Base-by-base conservation (phyloP, 2,113 vertebrate species). In the Cynopterus brachyotis region DNA sequence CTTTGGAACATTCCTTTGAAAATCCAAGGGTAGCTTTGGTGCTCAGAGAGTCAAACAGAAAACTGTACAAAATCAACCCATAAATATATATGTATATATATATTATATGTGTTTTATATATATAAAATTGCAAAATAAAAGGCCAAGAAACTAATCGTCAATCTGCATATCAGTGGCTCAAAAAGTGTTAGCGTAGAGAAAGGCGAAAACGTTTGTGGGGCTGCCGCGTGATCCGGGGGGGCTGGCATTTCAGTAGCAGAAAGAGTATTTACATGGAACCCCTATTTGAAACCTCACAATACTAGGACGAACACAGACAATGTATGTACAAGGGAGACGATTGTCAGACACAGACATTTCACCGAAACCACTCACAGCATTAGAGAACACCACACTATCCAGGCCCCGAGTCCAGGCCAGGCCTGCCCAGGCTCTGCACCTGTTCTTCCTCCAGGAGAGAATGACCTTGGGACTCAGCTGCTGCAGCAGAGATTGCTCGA, bases 311-410 rank as follows among this genome's bases (percentile, higher is more conserved):
- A 98, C 98, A 96, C 89, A 22, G 95, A 97, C 95, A 91, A 97
- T 45, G 91, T 98, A 98, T 98, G 97, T 98, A 98, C 98, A 98
- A 81, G 79, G 97, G 97, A 96, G 97, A 98, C 96, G 96, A 98
- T 96, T 98, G 97, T 98, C 98, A 70, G 95, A 96, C 97, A 97
- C 93, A 85, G 59, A 97, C 97, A 84, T 64, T 85, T 94, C 95
- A 95, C 94, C 26, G 62, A 88, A 94, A 97, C 96, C 95, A 97
- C 42, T 94, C 90, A 91, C 40, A 55, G 92, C 82, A 42, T 70
- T 67, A 95, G 67, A 37, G 57, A 83, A 73, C 76, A 92, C 84
- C 20, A 28, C 42, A 69, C 60, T 35, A 37, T 40, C 81, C 72
- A 90, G 75, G 16, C 78, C 82, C 55, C 1, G 3, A 0, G 6